Percentiles rank a stretch among this genome's conserved stretches.
Evolutionary conservation across 2,888 invertebrate genomes (phyloP).

Genomic region (Cephus runcator): DNA sequence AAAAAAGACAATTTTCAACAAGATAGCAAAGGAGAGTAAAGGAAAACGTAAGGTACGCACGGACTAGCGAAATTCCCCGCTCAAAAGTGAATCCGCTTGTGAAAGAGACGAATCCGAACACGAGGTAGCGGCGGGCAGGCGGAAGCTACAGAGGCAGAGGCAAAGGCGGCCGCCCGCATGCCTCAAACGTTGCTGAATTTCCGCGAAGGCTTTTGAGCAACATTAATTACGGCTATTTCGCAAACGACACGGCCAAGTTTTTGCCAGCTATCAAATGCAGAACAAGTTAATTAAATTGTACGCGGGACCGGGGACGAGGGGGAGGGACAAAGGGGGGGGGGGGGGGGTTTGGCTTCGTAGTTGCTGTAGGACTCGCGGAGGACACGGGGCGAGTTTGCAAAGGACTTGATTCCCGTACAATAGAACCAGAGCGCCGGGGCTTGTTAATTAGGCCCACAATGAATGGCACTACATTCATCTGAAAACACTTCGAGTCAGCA

Average conservation of each 20-base stretch:
- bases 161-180: too few relatives aligned
- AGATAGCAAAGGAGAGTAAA: too few relatives aligned
- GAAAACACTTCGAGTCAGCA: constrained; percentile 46
- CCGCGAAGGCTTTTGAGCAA: constrained; percentile 11
- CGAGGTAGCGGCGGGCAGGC: too few relatives aligned
- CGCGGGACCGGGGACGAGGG: constrained; percentile 27
- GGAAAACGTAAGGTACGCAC: too few relatives aligned
- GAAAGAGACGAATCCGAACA: too few relatives aligned
- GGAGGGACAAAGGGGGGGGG: neutral
- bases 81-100: too few relatives aligned
- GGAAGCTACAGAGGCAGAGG: too few relatives aligned
- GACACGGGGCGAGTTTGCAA: constrained; percentile 12
- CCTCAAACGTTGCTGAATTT: too few relatives aligned
- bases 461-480: constrained; percentile 47
- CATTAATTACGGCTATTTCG: constrained; percentile 48
- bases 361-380: too few relatives aligned
- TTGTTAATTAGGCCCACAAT: constrained; percentile 52
- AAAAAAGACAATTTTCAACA: too few relatives aligned
- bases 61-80: too few relatives aligned
- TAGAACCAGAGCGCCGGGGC: constrained; percentile 29
- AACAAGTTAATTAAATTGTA: constrained; percentile 61
- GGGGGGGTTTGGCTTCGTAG: too few relatives aligned
- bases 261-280: constrained; percentile 53
- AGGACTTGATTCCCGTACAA: constrained; percentile 26
- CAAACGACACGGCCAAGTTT: constrained; percentile 46